Conservation (phyloP, 2,797 vertebrate genomes). For the Platyrinchus mystaceus region DNA sequence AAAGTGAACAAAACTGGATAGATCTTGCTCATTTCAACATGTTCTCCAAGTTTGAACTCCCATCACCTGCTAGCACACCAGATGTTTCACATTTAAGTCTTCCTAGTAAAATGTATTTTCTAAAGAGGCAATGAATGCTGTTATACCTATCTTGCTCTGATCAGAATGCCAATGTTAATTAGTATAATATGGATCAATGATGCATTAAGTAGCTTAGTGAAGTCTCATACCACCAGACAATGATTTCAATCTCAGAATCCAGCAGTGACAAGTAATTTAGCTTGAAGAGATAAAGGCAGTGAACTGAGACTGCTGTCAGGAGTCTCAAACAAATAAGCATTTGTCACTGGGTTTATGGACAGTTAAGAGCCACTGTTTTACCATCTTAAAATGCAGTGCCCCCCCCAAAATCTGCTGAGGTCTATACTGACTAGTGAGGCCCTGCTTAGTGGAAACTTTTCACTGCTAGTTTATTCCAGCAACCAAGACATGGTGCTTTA, state of each 20-base stretch:
- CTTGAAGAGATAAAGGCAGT: neutral
- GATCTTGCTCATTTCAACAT: neutral
- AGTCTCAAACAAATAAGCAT: neutral
- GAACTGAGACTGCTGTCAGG: neutral
- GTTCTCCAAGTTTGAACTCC: neutral
- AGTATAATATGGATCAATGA: neutral
- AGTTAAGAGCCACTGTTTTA: neutral
- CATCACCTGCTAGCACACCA: neutral
- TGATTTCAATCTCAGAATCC: neutral
- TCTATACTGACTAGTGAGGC: neutral
- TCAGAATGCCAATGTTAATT: neutral
- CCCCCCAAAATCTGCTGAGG: neutral
- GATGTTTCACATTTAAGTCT: neutral
- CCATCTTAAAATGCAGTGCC: neutral
- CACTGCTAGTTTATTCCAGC: neutral
- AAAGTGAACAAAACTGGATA: neutral
- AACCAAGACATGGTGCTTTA: neutral
- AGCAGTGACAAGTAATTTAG: neutral
- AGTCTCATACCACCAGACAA: neutral
- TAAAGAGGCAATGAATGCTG: neutral
- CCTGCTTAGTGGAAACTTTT: neutral
- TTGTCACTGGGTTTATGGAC: neutral
- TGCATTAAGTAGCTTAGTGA: neutral
- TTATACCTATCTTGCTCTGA: neutral
- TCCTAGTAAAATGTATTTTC: neutral